These are phyloP conservation scores for Cepaea nemoralis DNA, from an alignment of 1,140 invertebrate genomes.

Conservation along the genomic window DNA sequence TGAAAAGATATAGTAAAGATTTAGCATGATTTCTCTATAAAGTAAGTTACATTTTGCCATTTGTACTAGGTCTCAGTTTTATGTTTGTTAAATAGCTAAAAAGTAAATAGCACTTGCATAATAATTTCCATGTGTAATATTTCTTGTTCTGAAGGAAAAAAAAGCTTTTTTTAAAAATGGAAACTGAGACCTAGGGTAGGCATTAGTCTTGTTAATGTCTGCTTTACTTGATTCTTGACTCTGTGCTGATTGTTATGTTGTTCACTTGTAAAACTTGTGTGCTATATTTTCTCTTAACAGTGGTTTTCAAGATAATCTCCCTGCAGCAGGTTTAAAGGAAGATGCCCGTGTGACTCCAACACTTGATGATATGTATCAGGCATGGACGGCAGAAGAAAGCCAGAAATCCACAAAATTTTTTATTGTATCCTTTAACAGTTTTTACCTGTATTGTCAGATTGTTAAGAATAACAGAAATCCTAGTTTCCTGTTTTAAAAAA, in stretches of 20 bases:
- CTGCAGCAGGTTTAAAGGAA: slow-evolving; percentile 32
- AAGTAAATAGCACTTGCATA: too few species aligned
- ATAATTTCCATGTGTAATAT: too few species aligned
- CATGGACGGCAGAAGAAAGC: slow-evolving; percentile 1
- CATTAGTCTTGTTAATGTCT: background rate
- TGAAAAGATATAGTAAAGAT: too few species aligned
- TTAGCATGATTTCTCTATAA: too few species aligned
- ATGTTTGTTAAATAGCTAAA: too few species aligned
- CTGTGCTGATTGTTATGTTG: background rate
- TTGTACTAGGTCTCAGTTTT: too few species aligned
- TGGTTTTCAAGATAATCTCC: slow-evolving; percentile 40
- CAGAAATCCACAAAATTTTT: slow-evolving; percentile 17
- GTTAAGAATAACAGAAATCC: too few species aligned
- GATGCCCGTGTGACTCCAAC: background rate
- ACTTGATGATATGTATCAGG: slow-evolving; percentile 27
- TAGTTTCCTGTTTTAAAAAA: too few species aligned
- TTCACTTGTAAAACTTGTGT: slow-evolving; percentile 11
- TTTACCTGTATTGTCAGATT: too few species aligned
- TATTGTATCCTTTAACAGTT: slow-evolving; percentile 36
- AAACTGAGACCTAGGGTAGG: background rate
- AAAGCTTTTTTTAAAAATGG: background rate
- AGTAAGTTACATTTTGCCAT: too few species aligned
- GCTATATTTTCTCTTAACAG: slow-evolving; percentile 19
- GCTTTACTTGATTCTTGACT: background rate
- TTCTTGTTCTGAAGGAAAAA: too few species aligned